A percentile compares a stretch with the other conserved stretches of the same genome.
Evolutionary conservation across 53 echinoderm and acorn worm genomes (phyloP).

Genomic region (Holothuria scabra): DNA sequence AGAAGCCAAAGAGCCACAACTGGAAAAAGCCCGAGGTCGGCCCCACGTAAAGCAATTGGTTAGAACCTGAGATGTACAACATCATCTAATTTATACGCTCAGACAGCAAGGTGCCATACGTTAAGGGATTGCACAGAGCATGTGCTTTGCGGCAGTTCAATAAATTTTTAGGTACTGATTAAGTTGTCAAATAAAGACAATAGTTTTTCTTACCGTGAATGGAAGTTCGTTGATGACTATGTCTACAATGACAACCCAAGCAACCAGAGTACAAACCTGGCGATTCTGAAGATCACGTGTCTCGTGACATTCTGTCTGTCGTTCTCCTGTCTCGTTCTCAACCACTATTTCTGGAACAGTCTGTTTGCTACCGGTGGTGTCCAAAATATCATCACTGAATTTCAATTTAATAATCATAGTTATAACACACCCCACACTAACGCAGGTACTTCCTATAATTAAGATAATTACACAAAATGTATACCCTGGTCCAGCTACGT

Average conservation of each 20-base stretch:
- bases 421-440: constrained; percentile 66
- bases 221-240: constrained; percentile 79
- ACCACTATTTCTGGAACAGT: constrained; percentile 84
- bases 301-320: constrained; percentile 65
- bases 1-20: too few relatives aligned
- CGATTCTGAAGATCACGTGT: constrained; percentile 80
- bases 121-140: too few relatives aligned
- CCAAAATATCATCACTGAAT: constrained; percentile 45
- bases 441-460: constrained; percentile 71
- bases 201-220: constrained; percentile 78
- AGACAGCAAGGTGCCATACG: too few relatives aligned
- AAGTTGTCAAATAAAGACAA: too few relatives aligned
- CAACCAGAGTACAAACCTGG: constrained; percentile 80
- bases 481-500: constrained; percentile 80
- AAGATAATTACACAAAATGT: constrained; percentile 83
- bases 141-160: too few relatives aligned
- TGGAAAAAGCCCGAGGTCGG: too few relatives aligned
- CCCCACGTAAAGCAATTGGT: too few relatives aligned
- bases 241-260: constrained; percentile 69
- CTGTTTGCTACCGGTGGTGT: constrained; percentile 53
- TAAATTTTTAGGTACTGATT: too few relatives aligned
- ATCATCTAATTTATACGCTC: too few relatives aligned
- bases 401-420: constrained; percentile 69
- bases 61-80: too few relatives aligned
- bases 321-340: constrained; percentile 86